Conservation (phyloP, 2,113 vertebrate genomes). For the Theropithecus gelada region DNA sequence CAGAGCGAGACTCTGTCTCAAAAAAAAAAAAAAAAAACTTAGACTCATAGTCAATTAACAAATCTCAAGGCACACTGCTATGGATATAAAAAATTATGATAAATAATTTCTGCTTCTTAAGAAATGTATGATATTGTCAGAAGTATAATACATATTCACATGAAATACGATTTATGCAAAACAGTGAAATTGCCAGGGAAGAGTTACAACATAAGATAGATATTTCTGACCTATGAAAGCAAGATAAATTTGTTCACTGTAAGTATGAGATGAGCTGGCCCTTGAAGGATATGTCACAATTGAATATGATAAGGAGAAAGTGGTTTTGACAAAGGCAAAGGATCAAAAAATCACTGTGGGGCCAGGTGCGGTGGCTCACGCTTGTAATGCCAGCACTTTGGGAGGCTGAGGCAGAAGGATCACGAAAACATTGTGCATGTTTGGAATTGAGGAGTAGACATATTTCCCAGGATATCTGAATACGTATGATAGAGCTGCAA, state of each 20-base stretch:
- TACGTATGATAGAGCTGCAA: neutral
- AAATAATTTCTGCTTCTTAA: neutral
- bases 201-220: neutral
- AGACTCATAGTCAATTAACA: neutral
- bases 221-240: neutral
- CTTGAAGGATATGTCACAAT: neutral
- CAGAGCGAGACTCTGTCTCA: too few relatives aligned
- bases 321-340: neutral
- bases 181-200: neutral
- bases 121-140: neutral
- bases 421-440: neutral
- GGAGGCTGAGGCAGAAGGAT: neutral
- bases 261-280: neutral
- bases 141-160: neutral
- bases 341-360: neutral
- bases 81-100: neutral
- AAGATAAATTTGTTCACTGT: neutral
- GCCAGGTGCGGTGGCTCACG: too few relatives aligned
- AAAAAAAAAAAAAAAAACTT: neutral
- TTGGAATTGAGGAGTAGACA: neutral
- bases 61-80: neutral
- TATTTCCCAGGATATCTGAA: conserved; percentile 12
- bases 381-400: too few relatives aligned
- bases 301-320: neutral
- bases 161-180: neutral